Conservation (phyloP, 2,797 vertebrate genomes). For the Thunnus albacares region DNA sequence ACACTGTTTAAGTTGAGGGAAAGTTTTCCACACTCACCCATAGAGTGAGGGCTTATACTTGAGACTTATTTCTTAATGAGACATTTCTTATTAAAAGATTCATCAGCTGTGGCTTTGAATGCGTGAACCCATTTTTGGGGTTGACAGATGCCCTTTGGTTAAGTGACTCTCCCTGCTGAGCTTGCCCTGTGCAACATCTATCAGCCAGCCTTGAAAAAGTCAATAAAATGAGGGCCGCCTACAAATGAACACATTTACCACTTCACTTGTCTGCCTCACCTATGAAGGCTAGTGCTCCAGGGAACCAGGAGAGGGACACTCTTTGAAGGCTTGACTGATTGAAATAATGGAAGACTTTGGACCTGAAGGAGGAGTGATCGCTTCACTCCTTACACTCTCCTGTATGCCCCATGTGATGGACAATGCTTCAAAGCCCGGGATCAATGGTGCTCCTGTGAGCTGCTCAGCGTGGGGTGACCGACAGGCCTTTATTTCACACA, state of each 20-base stretch:
- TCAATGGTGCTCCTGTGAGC: slow-evolving; percentile 50
- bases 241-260: slow-evolving; percentile 75
- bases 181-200: slow-evolving; percentile 52
- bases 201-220: slow-evolving; percentile 58
- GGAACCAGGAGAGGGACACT: slow-evolving; percentile 30
- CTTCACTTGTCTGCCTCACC: slow-evolving; percentile 60
- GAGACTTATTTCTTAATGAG: slow-evolving; percentile 35
- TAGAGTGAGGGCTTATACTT: slow-evolving; percentile 3
- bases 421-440: slow-evolving; percentile 60
- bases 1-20: background rate
- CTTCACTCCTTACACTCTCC: slow-evolving; percentile 47
- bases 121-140: slow-evolving; percentile 46
- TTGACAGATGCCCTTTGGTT: slow-evolving; percentile 77
- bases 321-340: slow-evolving; percentile 61
- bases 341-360: slow-evolving; percentile 65
- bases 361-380: slow-evolving; percentile 44
- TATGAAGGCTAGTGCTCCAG: slow-evolving; percentile 46
- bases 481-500: slow-evolving; percentile 40
- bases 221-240: slow-evolving; percentile 69
- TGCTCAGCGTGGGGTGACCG: slow-evolving; percentile 42
- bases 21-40: slow-evolving; percentile 15
- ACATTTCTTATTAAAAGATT: slow-evolving; percentile 52
- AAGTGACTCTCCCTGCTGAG: slow-evolving; percentile 69
- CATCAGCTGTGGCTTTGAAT: slow-evolving; percentile 49
- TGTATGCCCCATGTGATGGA: slow-evolving; percentile 51